Conservation (phyloP, 30 jellyfish, hydroid and myxozoan genomes). For the Hydractinia echinata region DNA sequence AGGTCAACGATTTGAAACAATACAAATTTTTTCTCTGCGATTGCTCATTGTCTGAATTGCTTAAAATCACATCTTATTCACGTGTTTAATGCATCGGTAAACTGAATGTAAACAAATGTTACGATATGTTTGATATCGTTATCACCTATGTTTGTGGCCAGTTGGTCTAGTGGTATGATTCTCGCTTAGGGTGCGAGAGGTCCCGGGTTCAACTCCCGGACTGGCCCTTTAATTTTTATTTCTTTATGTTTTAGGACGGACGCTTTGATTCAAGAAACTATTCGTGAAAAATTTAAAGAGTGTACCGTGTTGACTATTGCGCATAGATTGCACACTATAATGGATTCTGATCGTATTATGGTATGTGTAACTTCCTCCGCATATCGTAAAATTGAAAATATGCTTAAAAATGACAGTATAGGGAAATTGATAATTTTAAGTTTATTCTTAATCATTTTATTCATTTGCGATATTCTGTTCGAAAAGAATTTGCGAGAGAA, state of each 20-base stretch:
- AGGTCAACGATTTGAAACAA: too few relatives aligned
- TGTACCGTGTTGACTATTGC: slow-evolving; percentile 93
- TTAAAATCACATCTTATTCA: too few relatives aligned
- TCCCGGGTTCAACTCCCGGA: slow-evolving; percentile 99
- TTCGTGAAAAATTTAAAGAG: slow-evolving; percentile 83
- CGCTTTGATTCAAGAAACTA: slow-evolving; percentile 66
- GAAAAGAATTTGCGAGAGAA: too few relatives aligned
- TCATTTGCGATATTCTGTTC: too few relatives aligned
- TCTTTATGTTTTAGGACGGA: slow-evolving; percentile 59
- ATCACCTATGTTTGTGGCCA: slow-evolving; percentile 35
- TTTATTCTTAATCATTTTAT: too few relatives aligned
- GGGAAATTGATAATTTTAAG: too few relatives aligned
- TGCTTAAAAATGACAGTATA: too few relatives aligned
- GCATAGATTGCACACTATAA: slow-evolving; percentile 84
- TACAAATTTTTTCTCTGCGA: too few relatives aligned
- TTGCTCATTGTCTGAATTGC: too few relatives aligned
- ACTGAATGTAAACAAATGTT: not conserved
- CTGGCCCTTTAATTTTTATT: slow-evolving; percentile 65
- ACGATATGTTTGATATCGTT: not conserved
- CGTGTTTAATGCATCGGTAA: too few relatives aligned
- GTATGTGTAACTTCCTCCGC: slow-evolving; percentile 20
- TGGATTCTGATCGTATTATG: slow-evolving; percentile 94
- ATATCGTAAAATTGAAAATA: too few relatives aligned
- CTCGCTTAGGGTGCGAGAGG: slow-evolving; percentile 99
- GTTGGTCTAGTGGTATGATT: slow-evolving; percentile 99